Percentiles rank a stretch among this genome's conserved stretches.
Evolutionary conservation across 2,888 invertebrate genomes (phyloP).

Genomic region (Scrobipalpa atriplicella): DNA sequence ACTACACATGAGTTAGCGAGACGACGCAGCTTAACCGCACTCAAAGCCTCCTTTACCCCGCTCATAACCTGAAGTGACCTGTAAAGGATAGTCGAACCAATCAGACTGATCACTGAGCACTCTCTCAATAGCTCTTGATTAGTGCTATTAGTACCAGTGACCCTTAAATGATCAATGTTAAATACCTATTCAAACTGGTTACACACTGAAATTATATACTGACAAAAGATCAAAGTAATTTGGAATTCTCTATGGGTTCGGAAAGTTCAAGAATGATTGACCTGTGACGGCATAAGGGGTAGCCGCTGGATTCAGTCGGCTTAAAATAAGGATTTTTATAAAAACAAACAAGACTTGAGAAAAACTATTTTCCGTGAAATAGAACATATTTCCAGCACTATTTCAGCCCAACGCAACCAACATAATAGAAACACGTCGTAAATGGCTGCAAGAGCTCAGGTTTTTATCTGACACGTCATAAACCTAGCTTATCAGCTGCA

Average conservation of each 20-base stretch:
- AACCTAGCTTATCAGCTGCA: neutral
- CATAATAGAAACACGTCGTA: conserved; percentile 4
- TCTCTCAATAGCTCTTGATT: conserved; percentile 4
- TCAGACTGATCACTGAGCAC: conserved; percentile 1
- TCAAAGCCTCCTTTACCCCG: neutral
- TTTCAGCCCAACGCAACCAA: neutral
- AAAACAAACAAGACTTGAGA: no score
- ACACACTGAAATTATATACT: neutral
- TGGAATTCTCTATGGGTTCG: neutral
- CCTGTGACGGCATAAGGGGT: no score
- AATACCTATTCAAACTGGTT: neutral
- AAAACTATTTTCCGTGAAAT: no score
- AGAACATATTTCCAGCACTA: no score
- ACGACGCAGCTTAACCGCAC: neutral
- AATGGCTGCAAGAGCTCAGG: conserved; percentile 5
- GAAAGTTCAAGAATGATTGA: no score
- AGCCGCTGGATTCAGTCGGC: no score
- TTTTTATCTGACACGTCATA: conserved; percentile 11
- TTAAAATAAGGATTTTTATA: no score
- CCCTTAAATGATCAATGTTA: neutral
- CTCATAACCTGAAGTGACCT: conserved; percentile 4
- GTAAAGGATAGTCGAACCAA: neutral
- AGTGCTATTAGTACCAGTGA: neutral
- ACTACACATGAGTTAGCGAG: conserved; percentile 24
- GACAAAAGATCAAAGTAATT: neutral